These are phyloP conservation scores for Muscicapa comitata DNA, from an alignment of 2,797 vertebrate species.

Conservation along the genomic window DNA sequence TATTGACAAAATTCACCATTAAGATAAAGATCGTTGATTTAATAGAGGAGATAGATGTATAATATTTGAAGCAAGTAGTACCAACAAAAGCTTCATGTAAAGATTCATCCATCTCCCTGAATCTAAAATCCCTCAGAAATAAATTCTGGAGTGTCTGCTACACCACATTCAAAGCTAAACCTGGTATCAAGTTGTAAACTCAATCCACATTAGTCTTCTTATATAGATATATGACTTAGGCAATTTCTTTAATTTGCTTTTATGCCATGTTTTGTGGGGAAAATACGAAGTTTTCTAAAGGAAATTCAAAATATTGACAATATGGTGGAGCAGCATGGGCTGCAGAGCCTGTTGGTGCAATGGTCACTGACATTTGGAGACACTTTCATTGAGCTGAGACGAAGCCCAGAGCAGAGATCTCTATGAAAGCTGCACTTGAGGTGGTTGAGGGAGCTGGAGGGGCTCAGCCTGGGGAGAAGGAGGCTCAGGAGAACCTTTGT, in stretches of 20 bases:
- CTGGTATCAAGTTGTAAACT: background rate
- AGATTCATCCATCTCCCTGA: background rate
- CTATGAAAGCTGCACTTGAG: background rate
- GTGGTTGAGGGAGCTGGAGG: background rate
- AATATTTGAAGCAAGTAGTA: background rate
- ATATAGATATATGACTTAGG: background rate
- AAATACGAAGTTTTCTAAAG: background rate
- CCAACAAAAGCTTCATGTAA: background rate
- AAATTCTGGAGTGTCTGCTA: background rate
- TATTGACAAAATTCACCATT: background rate
- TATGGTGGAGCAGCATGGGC: background rate
- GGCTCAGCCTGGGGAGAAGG: background rate
- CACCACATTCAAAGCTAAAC: background rate
- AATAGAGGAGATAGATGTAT: background rate
- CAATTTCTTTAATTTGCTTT: background rate
- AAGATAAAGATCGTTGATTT: background rate
- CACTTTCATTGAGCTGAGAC: background rate
- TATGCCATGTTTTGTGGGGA: background rate
- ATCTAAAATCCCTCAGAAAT: background rate
- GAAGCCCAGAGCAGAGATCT: background rate
- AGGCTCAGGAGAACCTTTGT: background rate
- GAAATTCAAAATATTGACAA: background rate
- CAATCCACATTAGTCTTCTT: background rate
- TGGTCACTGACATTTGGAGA: background rate
- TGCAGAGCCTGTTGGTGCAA: background rate